Evolutionary conservation across 2,888 invertebrate species (phyloP), one percentile per base, ranked within the genome.

Genomic region (Lycocerus yunnanus): DNA sequence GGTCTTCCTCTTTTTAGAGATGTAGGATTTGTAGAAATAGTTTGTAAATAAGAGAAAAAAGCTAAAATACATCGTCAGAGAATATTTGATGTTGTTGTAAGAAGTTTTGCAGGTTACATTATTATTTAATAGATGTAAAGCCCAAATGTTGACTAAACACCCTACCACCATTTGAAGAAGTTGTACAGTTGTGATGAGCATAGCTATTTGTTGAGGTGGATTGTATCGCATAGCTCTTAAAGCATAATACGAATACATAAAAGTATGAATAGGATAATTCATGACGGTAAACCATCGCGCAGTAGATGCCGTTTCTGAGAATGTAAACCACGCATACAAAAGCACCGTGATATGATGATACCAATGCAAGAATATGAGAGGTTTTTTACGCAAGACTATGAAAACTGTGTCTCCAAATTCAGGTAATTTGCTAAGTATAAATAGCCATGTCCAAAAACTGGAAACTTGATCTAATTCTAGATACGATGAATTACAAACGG

Each of bases 391-490:
- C 74, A 98, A 89, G 67, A 96, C 95, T 78, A 98, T 95, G 90
- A 98, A 98, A 81, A 97, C 92, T 60, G 98, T 98, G 89, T 98
- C 98, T 9, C 97, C 97, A 63, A 99, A 90, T 88, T 99, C 99
- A 0, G 97, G 97, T 72, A 98, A 91, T 89, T 99, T 99, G 78
- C 97, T 97, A 79, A 98, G 89, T 60, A 97, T 97, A 89, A 99
- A 99, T 91, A 97, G 93, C 92, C 94, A 96, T 79, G 98, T 96
- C 99, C 99, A 99, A 88, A 98, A 98, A 10, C 97, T 97, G 79
- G 96, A 94, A 67, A 98, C 97, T 82, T 95, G 94, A 88, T 97
- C 95, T 85, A 94, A 93, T 86, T 95, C 95, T 86, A 96, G 95
- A 88, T 95, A 97, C 92, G 95, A 96, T 82, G 97, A 96, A 87